Conservation (phyloP, 2,888 invertebrate genomes). For the Eupithecia abbreviata region DNA sequence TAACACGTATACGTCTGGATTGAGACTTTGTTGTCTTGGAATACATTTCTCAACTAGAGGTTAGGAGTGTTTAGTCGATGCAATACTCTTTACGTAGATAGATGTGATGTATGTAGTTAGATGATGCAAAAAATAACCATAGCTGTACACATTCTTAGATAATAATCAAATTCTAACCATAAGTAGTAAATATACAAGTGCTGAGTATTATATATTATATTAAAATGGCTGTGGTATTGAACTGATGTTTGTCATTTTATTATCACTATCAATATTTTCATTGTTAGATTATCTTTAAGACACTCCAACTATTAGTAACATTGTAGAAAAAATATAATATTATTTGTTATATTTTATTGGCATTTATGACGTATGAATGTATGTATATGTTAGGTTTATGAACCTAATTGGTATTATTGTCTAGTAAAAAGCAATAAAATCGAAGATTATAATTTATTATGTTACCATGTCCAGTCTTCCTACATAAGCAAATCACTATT, state of each 20-base stretch:
- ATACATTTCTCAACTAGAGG: conserved; percentile 29
- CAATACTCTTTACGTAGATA: conserved; percentile 41
- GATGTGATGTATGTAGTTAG: conserved; percentile 40
- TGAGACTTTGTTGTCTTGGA: conserved; percentile 12
- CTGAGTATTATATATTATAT: conserved; percentile 72
- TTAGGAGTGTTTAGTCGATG: conserved; percentile 34
- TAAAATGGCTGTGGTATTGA: conserved; percentile 82
- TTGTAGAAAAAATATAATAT: neutral
- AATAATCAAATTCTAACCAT: conserved; percentile 63
- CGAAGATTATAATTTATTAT: neutral
- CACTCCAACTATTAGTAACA: neutral
- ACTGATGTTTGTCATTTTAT: conserved; percentile 77
- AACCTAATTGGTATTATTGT: neutral
- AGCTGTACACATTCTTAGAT: conserved; percentile 49
- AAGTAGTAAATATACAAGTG: conserved; percentile 71
- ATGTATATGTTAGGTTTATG: too few species aligned
- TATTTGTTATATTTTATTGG: neutral
- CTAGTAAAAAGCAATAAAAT: too few species aligned
- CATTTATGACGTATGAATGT: neutral
- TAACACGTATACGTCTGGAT: conserved; percentile 61
- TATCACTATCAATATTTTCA: conserved; percentile 62
- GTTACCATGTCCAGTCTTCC: neutral
- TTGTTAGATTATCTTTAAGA: neutral
- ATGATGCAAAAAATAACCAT: conserved; percentile 38
- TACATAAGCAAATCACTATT: neutral